phyloP scores from a whole-genome alignment of 2,113 vertebrate species.

The Drymodes brunneopygia region DNA sequence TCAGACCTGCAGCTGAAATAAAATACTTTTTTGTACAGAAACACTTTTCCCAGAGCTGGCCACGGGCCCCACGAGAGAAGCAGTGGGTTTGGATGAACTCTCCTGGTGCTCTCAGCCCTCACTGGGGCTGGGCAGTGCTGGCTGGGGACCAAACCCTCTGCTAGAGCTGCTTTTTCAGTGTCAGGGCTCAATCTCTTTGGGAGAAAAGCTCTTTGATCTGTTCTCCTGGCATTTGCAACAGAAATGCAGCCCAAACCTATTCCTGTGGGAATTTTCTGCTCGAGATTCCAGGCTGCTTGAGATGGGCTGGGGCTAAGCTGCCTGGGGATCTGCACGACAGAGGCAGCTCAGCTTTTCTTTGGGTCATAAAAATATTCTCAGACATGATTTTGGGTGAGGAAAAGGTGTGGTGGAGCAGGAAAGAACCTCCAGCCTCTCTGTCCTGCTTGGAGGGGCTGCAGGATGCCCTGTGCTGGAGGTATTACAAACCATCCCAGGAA shows the following conservation, averaged over 20 bases:
- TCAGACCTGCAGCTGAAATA: neutral
- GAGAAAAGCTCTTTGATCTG: neutral
- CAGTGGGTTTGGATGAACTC: rapidly evolving
- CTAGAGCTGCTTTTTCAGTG: neutral
- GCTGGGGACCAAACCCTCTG: neutral
- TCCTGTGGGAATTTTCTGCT: neutral
- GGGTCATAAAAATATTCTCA: neutral
- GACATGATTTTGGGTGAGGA: neutral
- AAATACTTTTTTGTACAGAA: neutral
- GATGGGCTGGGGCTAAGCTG: neutral
- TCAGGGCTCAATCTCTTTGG: neutral
- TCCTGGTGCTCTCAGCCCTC: rapidly evolving
- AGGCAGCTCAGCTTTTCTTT: neutral
- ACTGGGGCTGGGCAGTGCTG: neutral
- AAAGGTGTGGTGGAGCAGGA: neutral
- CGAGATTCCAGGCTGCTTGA: neutral
- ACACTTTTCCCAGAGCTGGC: neutral
- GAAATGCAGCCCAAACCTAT: neutral
- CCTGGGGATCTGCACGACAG: neutral
- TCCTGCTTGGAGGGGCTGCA: rapidly evolving
- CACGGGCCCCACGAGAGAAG: rapidly evolving
- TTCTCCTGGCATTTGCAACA: neutral
- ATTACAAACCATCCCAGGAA: neutral
- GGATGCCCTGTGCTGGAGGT: neutral
- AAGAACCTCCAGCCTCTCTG: neutral